Evolutionary conservation across 2,888 invertebrate genomes (phyloP).

Genomic region (Cactoblastis cactorum): DNA sequence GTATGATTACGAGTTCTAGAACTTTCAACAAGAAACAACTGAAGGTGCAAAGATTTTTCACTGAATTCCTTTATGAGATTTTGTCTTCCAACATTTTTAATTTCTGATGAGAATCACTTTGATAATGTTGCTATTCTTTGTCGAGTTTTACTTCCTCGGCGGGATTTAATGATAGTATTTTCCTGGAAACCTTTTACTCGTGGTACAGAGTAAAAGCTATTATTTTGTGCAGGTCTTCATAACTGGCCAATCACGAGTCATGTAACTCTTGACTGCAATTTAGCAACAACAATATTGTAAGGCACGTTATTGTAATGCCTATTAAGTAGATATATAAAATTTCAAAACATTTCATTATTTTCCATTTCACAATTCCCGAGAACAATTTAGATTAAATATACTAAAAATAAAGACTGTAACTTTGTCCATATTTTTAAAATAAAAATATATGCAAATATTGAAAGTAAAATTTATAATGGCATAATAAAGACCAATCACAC

Average conservation of each 20-base stretch:
- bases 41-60: too few relatives aligned
- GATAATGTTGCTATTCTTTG: not conserved
- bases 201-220: slow-evolving; percentile 30
- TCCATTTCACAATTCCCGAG: too few relatives aligned
- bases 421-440: not conserved
- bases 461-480: not conserved
- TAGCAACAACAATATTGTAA: not conserved
- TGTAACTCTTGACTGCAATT: slow-evolving; percentile 32
- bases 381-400: too few relatives aligned
- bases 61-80: too few relatives aligned
- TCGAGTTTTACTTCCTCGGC: not conserved
- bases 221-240: slow-evolving; percentile 24
- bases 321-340: not conserved
- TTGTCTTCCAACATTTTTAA: too few relatives aligned
- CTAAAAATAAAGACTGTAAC: not conserved
- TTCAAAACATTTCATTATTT: not conserved
- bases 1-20: not conserved
- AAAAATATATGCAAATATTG: not conserved
- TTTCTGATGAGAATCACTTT: not conserved
- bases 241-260: slow-evolving; percentile 30
- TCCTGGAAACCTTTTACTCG: slow-evolving; percentile 24
- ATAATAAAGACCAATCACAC: not conserved
- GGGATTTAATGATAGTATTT: slow-evolving; percentile 8
- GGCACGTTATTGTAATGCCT: not conserved
- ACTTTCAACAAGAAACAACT: too few relatives aligned